phyloP scores from a whole-genome alignment of 2,797 vertebrate species.

The Hyperoplus lanceolatus region DNA sequence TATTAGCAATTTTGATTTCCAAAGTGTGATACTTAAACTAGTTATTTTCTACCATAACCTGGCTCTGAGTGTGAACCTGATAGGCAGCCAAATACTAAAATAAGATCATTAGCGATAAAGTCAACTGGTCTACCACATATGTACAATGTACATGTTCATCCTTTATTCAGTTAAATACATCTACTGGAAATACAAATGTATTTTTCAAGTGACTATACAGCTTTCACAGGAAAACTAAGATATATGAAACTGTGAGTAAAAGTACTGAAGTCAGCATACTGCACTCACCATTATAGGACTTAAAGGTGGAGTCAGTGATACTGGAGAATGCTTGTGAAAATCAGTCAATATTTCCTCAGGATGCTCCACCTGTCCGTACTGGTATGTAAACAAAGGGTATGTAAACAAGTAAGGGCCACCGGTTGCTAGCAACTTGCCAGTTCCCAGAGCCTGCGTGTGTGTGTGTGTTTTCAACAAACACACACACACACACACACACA shows the following conservation, averaged over 20 bases:
- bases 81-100: slow-evolving; percentile 4
- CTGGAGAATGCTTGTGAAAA: no score
- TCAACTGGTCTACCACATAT: background rate
- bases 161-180: background rate
- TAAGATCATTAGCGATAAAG: background rate
- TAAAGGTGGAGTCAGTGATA: no score
- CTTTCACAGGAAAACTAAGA: background rate
- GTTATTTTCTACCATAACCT: background rate
- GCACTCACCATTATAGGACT: background rate
- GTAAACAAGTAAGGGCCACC: no score
- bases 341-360: no score
- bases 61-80: background rate
- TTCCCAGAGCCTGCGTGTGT: no score
- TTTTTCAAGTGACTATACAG: background rate
- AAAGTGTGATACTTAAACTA: background rate
- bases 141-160: background rate
- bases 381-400: no score
- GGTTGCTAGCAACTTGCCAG: no score
- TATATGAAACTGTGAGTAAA: background rate
- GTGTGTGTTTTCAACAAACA: no score
- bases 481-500: no score
- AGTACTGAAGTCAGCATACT: slow-evolving; percentile 1
- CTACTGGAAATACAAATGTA: background rate
- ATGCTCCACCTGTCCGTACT: no score
- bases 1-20: background rate